Percentiles rank a stretch among this genome's conserved stretches.
Evolutionary conservation across 92 coral and sea anemone species (phyloP).

Genomic region (Chrysogorgia sp.): DNA sequence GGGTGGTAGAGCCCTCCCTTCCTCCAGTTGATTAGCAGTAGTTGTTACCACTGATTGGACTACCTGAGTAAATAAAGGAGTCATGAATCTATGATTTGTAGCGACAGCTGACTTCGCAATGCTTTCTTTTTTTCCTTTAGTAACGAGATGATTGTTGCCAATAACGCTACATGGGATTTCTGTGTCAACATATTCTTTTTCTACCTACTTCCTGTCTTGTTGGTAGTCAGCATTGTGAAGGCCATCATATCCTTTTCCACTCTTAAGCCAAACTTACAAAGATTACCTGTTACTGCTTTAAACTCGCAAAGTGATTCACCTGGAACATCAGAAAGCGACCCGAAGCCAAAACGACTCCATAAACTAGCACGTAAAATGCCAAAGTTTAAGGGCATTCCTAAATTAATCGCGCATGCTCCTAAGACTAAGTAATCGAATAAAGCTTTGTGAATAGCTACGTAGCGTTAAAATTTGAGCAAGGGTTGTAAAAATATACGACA

Average conservation of each 20-base stretch:
- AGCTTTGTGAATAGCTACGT: not conserved
- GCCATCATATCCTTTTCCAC: conserved; percentile 29
- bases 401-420: not conserved
- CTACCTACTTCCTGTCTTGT: conserved; percentile 69
- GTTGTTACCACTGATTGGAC: too few relatives aligned
- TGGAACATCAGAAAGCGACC: not conserved
- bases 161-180: conserved; percentile 80
- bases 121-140: conserved; percentile 40
- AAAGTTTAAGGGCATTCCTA: not conserved
- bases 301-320: not conserved
- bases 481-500: too few relatives aligned
- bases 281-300: not conserved
- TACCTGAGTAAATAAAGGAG: too few relatives aligned
- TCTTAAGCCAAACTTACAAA: not conserved
- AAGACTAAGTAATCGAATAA: not conserved
- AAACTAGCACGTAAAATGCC: conserved; percentile 15
- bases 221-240: conserved; percentile 39
- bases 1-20: too few relatives aligned
- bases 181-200: conserved; percentile 82
- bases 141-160: conserved; percentile 69
- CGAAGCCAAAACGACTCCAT: conserved; percentile 7
- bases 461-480: too few relatives aligned
- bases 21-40: too few relatives aligned
- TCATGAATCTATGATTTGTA: too few relatives aligned
- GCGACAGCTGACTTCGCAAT: too few relatives aligned